These are phyloP conservation scores for Sympetrum striolatum DNA, from an alignment of 2,888 invertebrate genomes.

Conservation along the genomic window DNA sequence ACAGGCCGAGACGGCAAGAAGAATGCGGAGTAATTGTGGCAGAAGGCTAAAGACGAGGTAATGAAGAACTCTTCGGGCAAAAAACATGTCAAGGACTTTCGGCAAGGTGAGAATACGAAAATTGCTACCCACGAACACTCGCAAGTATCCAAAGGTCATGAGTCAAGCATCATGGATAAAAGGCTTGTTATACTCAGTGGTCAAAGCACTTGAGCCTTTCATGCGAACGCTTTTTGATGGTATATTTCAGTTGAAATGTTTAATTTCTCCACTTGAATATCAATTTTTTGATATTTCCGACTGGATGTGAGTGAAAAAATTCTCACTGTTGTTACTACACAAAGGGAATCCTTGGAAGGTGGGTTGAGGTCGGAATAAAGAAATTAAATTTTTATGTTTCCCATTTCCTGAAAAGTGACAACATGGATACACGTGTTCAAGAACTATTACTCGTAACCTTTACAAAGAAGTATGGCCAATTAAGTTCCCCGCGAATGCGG, in stretches of 20 bases:
- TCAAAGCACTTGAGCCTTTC: background rate
- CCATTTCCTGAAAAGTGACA: no score
- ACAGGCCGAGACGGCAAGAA: background rate
- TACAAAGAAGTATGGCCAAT: no score
- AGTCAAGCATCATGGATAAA: background rate
- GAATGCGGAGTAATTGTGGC: background rate
- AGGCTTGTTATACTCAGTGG: background rate
- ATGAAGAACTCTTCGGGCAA: background rate
- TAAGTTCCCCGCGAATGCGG: no score
- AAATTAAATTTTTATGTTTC: no score
- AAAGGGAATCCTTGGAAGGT: no score
- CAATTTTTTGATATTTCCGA: no score
- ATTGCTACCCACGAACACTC: background rate
- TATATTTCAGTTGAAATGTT: background rate
- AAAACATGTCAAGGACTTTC: background rate
- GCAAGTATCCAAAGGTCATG: background rate
- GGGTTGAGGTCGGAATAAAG: no score
- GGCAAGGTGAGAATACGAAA: background rate
- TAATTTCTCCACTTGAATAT: no score
- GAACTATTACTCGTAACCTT: no score
- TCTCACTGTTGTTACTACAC: no score
- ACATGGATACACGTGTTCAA: no score
- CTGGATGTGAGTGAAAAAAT: no score
- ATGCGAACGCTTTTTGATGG: background rate
- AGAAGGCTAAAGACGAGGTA: background rate